Percentiles rank a stretch among this genome's conserved stretches.
These are phyloP conservation scores for Tipula unca DNA, from an alignment of 2,888 invertebrate genomes.

Conservation along the genomic window DNA sequence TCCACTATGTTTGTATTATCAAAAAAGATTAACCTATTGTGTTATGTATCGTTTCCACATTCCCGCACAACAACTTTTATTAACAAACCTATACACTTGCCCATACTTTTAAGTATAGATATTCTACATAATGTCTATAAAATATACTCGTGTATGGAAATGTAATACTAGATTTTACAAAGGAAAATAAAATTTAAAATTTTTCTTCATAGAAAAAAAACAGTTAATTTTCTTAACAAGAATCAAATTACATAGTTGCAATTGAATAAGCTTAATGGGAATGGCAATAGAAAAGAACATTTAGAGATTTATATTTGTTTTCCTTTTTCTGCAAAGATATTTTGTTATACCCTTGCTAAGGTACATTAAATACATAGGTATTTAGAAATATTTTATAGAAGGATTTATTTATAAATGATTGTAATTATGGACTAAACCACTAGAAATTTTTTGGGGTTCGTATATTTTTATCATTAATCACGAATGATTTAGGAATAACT, in stretches of 20 bases:
- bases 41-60: background rate
- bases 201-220: background rate
- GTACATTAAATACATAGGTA: background rate
- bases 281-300: background rate
- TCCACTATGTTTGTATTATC: background rate
- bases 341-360: background rate
- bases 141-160: background rate
- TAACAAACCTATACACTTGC: background rate
- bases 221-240: background rate
- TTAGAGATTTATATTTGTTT: background rate
- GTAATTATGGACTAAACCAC: background rate
- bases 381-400: background rate
- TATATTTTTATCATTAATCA: background rate
- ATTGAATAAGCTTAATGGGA: background rate
- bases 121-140: background rate
- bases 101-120: too few species aligned
- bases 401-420: background rate
- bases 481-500: background rate
- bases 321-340: background rate
- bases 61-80: background rate
- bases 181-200: background rate
- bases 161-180: background rate
- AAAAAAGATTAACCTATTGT: background rate
- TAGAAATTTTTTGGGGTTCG: background rate
- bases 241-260: background rate